A percentile compares a stretch with the other conserved stretches of the same genome.
Evolutionary conservation across 1,140 invertebrate species (phyloP).

Genomic region (Drosophila tristis): DNA sequence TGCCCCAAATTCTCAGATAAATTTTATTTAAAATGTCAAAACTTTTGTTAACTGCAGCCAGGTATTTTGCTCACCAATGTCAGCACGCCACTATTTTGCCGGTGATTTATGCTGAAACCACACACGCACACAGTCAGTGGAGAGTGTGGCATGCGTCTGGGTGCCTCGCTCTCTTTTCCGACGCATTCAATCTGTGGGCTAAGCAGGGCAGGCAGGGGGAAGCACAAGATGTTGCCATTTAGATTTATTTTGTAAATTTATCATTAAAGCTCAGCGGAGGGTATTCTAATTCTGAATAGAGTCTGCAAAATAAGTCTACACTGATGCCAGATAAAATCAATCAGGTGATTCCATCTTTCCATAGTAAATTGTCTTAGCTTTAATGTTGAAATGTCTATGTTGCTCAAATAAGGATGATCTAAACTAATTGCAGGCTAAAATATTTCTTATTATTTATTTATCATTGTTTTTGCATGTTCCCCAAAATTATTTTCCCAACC

Average conservation of each 20-base stretch:
- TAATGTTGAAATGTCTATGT: too few species aligned
- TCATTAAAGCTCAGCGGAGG: conserved; percentile 43
- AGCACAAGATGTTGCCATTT: conserved; percentile 59
- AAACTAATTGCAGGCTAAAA: too few species aligned
- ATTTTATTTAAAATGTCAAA: conserved; percentile 64
- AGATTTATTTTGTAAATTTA: conserved; percentile 46
- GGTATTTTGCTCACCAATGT: conserved; percentile 57
- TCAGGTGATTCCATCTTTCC: not conserved
- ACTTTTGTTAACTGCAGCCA: conserved; percentile 46
- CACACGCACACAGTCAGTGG: conserved; percentile 53
- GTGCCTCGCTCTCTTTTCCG: conserved; percentile 41
- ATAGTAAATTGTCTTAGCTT: not conserved
- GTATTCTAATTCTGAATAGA: conserved; percentile 24
- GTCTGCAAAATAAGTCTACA: conserved; percentile 1
- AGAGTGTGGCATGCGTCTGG: conserved; percentile 31
- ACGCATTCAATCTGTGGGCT: conserved; percentile 64
- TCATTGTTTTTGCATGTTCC: too few species aligned
- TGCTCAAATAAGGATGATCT: too few species aligned
- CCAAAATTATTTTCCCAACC: too few species aligned
- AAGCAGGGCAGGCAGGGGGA: not conserved
- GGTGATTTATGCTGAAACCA: conserved; percentile 63
- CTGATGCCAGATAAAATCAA: not conserved
- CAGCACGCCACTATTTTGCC: conserved; percentile 72
- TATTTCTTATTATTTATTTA: too few species aligned
- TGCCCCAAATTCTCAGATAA: conserved; percentile 65